A percentile compares a stretch with the other conserved stretches of the same genome.
Evolutionary conservation across 2,888 invertebrate species (phyloP).

Genomic region (Tigriopus californicus): DNA sequence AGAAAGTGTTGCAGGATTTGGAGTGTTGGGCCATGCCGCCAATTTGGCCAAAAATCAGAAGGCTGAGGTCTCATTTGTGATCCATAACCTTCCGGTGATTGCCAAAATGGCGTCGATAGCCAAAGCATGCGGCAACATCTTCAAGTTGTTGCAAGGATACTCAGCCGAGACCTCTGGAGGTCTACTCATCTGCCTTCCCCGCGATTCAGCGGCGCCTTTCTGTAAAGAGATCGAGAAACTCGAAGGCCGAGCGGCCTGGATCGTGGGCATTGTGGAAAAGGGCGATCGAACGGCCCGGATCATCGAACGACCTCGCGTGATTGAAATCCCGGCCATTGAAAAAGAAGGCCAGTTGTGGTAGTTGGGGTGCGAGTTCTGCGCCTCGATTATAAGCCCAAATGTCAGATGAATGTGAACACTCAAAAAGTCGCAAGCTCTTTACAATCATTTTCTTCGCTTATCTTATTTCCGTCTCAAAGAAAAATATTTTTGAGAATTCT

Average conservation of each 20-base stretch:
- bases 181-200: conserved; percentile 71
- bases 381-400: no score
- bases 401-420: no score
- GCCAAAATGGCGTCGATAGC: conserved; percentile 56
- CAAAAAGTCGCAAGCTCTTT: no score
- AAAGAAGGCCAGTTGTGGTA: conserved; percentile 34
- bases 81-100: conserved; percentile 57
- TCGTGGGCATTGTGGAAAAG: conserved; percentile 67
- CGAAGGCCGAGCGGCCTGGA: conserved; percentile 28
- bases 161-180: conserved; percentile 66
- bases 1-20: conserved; percentile 48
- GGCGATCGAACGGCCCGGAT: conserved; percentile 79
- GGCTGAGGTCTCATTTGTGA: conserved; percentile 51
- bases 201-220: conserved; percentile 83
- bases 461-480: no score
- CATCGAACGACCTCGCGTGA: conserved; percentile 83
- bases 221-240: conserved; percentile 78
- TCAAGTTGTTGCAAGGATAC: conserved; percentile 47
- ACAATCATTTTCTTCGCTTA: no score
- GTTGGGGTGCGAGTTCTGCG: no score
- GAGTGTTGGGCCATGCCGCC: conserved; percentile 58
- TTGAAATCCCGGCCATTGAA: conserved; percentile 79
- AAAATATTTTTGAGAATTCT: no score
- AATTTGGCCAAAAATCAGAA: conserved; percentile 55
- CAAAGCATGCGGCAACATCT: conserved; percentile 48